These are phyloP conservation scores for Ptilodon capucinus DNA, from an alignment of 2,888 invertebrate genomes.

Conservation along the genomic window DNA sequence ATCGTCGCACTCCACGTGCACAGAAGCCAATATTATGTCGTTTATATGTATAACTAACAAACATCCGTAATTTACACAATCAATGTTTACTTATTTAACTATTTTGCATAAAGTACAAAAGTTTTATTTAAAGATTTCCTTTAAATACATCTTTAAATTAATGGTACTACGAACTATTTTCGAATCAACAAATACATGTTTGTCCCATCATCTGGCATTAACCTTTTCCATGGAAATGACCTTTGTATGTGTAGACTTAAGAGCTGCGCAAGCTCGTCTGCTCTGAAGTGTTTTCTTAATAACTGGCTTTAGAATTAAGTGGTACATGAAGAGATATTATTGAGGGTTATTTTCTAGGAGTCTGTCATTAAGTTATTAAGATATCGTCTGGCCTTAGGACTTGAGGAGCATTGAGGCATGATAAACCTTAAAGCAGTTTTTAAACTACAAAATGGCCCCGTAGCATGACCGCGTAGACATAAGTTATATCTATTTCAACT, in stretches of 20 bases:
- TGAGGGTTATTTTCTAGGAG: background rate
- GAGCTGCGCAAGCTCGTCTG: background rate
- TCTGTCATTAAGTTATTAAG: background rate
- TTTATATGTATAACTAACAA: slow-evolving; percentile 7
- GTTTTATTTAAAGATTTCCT: background rate
- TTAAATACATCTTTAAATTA: background rate
- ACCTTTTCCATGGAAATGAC: background rate
- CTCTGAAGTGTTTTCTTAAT: background rate
- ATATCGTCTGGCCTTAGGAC: background rate
- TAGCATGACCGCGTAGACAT: too few relatives aligned
- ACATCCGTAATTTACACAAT: slow-evolving; percentile 24
- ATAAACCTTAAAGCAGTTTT: too few relatives aligned
- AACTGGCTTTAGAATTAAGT: background rate
- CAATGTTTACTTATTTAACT: slow-evolving; percentile 17
- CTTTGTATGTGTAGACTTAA: background rate
- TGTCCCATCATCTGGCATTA: background rate
- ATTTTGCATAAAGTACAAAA: background rate
- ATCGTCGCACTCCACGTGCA: background rate
- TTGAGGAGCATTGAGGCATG: too few relatives aligned
- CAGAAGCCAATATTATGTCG: background rate
- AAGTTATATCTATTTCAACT: too few relatives aligned
- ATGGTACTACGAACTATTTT: background rate
- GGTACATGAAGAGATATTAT: background rate
- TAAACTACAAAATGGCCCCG: too few relatives aligned
- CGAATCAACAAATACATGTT: background rate